Base-by-base conservation (phyloP, 2,113 vertebrate species). In the Amphilophus citrinellus region DNA sequence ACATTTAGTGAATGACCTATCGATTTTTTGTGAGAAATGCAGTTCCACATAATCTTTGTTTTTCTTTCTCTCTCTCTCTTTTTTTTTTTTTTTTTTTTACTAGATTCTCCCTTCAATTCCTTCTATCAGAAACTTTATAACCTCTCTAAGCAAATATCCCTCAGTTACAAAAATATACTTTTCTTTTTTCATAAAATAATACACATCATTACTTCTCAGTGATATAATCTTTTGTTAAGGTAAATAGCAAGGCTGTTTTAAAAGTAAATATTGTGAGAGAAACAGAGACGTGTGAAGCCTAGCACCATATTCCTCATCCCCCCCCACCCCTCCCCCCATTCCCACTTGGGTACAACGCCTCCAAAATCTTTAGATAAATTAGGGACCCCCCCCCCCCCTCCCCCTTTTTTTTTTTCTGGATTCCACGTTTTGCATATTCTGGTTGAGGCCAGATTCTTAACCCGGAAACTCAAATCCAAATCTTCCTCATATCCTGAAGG, bases 111-210 rank as follows among this genome's bases (percentile, higher is more conserved):
- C 56, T 47, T 71, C 79, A 18, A 53, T 39, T 84, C 68, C 76
- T 66, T 84, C 88, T 2, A 27, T 88, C 89, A 80, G 73, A 89
- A 84, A 87, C 80, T 57, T 79, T 93, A 90, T 85, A 92, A 92
- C 86, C 77, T 91, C 85, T 94, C 91, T 92, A 90, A 92, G 90
- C 94, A 95, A 95, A 95, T 84, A 92, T 92, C 87, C 87, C 88
- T 95, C 92, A 58, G 84, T 96, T 96, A 96, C 93, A 96, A 96
- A 96, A 96, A 96, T 96, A 96, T 86, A 96, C 92, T 92, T 92
- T 92, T 95, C 66, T 93, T 89, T 94, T 90, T 90, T 93, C 95
- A 93, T 94, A 96, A 96, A 96, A 96, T 95, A 95, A 95, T 94
- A 93, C 91, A 96, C 94, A 94, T 89, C 75, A 85, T 93, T 92